Base-by-base conservation (phyloP, 1,140 invertebrate species). In the Achroia grisella region DNA sequence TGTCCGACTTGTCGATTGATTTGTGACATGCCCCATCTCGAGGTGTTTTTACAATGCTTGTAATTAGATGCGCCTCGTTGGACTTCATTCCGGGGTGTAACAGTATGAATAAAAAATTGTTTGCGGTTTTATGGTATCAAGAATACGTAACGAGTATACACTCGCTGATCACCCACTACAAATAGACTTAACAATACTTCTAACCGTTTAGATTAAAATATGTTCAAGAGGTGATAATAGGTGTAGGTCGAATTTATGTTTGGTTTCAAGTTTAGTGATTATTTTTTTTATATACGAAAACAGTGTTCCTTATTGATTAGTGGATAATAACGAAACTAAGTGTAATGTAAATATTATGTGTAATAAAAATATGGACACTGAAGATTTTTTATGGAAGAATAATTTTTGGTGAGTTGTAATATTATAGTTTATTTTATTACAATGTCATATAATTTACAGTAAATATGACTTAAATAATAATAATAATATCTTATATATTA, bases 81-180 rank as follows among this genome's bases (percentile, higher is more conserved):
- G 52, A 64, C 75, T 72, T 75, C 58, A 61, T 53, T 70, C 61
- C 62, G 53, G 73, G 75, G 76, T 71, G 65, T 52, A 62, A 56
- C 60, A 66, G 56, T 51, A 74, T 81, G 74, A 72, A 78, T 82
- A 78, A 81, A 81, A 73, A 69, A 74, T 74, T 53, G 53, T 49
- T 56, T 40, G 65, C 62, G 48, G 63, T 71, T 73, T 74, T 61
- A 66, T 67, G 64, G 54, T 62, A 54, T 58, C 67, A 58, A 65
- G 52, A 61, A 60, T 56, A 70, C 55, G 56, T 57, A 67, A 62
- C 59, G 56, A 53, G 68, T 62, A 52, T 52, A 56, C 48, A 62
- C 56, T 50, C 52, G 42, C 51, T 37, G 17, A 10, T 39, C 15
- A 12, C 14, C 27, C 2, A 35, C n/a, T 12, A 30, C 31, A 37